phyloP scores from a whole-genome alignment of 2,113 vertebrate species.

The Cephalopholis sonnerati region DNA sequence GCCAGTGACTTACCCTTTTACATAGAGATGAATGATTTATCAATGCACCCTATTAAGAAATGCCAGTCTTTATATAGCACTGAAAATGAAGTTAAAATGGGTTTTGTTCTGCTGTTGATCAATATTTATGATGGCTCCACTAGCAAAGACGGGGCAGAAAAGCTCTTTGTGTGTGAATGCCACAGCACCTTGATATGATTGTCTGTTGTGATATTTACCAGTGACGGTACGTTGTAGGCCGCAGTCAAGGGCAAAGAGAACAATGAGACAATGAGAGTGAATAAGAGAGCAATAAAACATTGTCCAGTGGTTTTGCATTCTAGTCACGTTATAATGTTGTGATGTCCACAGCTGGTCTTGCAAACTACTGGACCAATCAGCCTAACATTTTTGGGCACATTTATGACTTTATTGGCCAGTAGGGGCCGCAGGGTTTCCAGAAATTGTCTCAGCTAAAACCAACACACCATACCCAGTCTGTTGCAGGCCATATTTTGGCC shows the following conservation, averaged over 20 bases:
- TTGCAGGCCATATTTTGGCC: too few relatives aligned
- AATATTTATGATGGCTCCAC: slow-evolving; percentile 71
- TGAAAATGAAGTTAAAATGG: slow-evolving; percentile 81
- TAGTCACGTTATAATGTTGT: neutral
- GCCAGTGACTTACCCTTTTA: slow-evolving; percentile 77
- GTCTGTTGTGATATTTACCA: slow-evolving; percentile 58
- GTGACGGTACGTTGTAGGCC: slow-evolving; percentile 26
- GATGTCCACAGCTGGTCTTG: neutral
- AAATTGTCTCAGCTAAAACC: too few relatives aligned
- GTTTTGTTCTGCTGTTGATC: slow-evolving; percentile 77
- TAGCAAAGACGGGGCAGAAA: slow-evolving; percentile 30
- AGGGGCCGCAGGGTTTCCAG: too few relatives aligned
- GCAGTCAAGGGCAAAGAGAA: slow-evolving; percentile 54
- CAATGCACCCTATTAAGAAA: slow-evolving; percentile 84
- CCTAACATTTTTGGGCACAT: too few relatives aligned
- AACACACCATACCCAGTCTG: too few relatives aligned
- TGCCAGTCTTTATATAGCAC: slow-evolving; percentile 79
- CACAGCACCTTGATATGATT: slow-evolving; percentile 51
- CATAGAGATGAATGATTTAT: slow-evolving; percentile 88
- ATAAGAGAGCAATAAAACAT: slow-evolving; percentile 12
- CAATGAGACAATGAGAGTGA: slow-evolving; percentile 6
- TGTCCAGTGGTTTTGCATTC: neutral
- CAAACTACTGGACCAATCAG: too few relatives aligned
- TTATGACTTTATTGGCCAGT: too few relatives aligned
- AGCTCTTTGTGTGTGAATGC: slow-evolving; percentile 66